These are phyloP conservation scores for Synergus gifuensis DNA, from an alignment of 2,888 invertebrate genomes.

Conservation along the genomic window DNA sequence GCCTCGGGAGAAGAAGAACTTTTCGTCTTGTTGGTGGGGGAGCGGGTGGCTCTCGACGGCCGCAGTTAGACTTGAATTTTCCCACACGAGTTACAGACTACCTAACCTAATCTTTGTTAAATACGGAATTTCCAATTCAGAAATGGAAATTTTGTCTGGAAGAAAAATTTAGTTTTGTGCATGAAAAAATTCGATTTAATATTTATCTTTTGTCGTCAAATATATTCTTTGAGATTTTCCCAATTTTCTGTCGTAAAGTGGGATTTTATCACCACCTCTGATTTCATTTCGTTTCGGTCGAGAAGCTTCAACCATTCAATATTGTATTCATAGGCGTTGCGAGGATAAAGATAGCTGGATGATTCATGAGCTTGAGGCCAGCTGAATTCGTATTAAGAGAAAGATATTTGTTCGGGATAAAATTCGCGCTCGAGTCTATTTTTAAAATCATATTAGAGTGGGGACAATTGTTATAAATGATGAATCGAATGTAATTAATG, in stretches of 20 bases:
- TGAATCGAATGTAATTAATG: too few relatives aligned
- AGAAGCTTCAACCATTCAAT: constrained; percentile 58
- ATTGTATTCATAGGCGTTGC: constrained; percentile 69
- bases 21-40: constrained; percentile 71
- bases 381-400: constrained; percentile 62
- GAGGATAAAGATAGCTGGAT: constrained; percentile 62
- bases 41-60: constrained; percentile 52
- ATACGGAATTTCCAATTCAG: not conserved
- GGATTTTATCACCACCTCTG: constrained; percentile 43
- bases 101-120: constrained; percentile 46
- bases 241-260: not conserved
- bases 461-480: too few relatives aligned
- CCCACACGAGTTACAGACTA: constrained; percentile 68
- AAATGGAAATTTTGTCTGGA: not conserved
- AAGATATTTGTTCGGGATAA: constrained; percentile 2
- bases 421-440: not conserved
- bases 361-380: constrained; percentile 61
- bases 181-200: not conserved
- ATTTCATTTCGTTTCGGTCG: constrained; percentile 30
- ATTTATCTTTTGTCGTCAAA: not conserved
- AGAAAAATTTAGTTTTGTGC: not conserved
- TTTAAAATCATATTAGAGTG: not conserved
- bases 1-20: constrained; percentile 71
- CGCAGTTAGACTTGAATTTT: constrained; percentile 69
- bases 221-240: not conserved